Conservation (phyloP, 2,888 invertebrate species). For the Synanthedon vespiformis region DNA sequence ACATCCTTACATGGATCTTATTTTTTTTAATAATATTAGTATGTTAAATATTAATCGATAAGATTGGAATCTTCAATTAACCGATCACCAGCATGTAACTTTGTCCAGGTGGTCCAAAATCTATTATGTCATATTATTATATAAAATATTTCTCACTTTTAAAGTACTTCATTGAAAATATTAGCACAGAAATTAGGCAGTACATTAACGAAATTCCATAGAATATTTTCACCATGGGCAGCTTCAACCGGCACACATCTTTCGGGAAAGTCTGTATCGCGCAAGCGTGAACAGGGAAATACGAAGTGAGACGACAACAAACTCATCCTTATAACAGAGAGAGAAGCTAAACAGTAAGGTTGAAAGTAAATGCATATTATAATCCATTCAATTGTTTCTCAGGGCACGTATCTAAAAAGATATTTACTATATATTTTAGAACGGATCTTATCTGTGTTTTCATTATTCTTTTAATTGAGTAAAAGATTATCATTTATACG, state of each 20-base stretch:
- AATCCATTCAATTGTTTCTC: slow-evolving; percentile 25
- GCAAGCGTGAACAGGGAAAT: slow-evolving; percentile 55
- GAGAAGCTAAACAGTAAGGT: slow-evolving; percentile 19
- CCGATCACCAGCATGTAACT: too few relatives aligned
- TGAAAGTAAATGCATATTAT: slow-evolving; percentile 36
- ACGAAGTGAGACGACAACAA: slow-evolving; percentile 26
- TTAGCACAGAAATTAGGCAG: too few relatives aligned
- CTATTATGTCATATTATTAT: too few relatives aligned
- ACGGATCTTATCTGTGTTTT: not conserved
- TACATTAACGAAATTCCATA: not conserved
- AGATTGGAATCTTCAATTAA: too few relatives aligned
- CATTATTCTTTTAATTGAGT: not conserved
- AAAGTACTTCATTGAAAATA: too few relatives aligned
- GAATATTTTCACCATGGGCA: slow-evolving; percentile 32
- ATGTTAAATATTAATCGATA: too few relatives aligned
- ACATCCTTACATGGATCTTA: too few relatives aligned
- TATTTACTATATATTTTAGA: not conserved
- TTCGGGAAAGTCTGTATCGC: slow-evolving; percentile 47
- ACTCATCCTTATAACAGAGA: slow-evolving; percentile 13
- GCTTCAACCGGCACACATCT: slow-evolving; percentile 50
- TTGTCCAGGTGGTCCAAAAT: too few relatives aligned
- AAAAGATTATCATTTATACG: too few relatives aligned
- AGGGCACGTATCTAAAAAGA: not conserved
- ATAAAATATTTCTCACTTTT: too few relatives aligned
- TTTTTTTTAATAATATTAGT: too few relatives aligned